Evolutionary conservation across 1,140 invertebrate genomes (phyloP).

Genomic region (Lycorma delicatula): DNA sequence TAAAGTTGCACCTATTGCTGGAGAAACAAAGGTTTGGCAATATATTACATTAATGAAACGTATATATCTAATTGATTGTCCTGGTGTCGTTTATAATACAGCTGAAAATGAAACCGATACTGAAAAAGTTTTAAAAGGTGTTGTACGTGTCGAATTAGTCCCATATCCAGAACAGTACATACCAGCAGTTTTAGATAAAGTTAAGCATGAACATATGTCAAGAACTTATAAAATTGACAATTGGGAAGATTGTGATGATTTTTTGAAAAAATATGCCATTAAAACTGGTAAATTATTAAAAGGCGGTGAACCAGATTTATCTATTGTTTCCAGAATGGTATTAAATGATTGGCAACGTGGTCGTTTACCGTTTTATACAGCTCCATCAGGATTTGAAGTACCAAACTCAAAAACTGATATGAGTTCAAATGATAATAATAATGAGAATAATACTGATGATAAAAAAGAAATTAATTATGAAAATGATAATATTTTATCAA

Average conservation of each 20-base stretch:
- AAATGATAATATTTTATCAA: slow-evolving; percentile 16
- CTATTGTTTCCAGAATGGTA: slow-evolving; percentile 84
- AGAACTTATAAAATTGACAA: slow-evolving; percentile 85
- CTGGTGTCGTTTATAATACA: slow-evolving; percentile 94
- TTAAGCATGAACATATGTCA: slow-evolving; percentile 79
- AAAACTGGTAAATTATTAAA: slow-evolving; percentile 86
- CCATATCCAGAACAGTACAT: slow-evolving; percentile 94
- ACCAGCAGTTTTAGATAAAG: slow-evolving; percentile 71
- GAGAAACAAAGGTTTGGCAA: slow-evolving; percentile 99
- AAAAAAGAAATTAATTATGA: slow-evolving; percentile 9
- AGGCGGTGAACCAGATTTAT: slow-evolving; percentile 90
- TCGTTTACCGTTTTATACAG: slow-evolving; percentile 89
- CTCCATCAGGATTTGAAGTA: slow-evolving; percentile 66
- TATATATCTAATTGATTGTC: slow-evolving; percentile 98
- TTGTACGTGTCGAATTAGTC: slow-evolving; percentile 91
- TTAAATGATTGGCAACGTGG: slow-evolving; percentile 99
- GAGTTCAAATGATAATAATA: slow-evolving; percentile 17
- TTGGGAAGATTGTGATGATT: slow-evolving; percentile 76
- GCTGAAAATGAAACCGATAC: slow-evolving; percentile 85
- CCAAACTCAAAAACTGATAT: slow-evolving; percentile 35
- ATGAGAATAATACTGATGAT: slow-evolving; percentile 31
- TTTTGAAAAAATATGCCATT: slow-evolving; percentile 83
- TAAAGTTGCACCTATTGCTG: slow-evolving; percentile 97
- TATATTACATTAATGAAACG: slow-evolving; percentile 97
- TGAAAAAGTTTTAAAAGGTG: slow-evolving; percentile 93